Conservation (phyloP, 2,113 vertebrate species). For the Carassius auratus region DNA sequence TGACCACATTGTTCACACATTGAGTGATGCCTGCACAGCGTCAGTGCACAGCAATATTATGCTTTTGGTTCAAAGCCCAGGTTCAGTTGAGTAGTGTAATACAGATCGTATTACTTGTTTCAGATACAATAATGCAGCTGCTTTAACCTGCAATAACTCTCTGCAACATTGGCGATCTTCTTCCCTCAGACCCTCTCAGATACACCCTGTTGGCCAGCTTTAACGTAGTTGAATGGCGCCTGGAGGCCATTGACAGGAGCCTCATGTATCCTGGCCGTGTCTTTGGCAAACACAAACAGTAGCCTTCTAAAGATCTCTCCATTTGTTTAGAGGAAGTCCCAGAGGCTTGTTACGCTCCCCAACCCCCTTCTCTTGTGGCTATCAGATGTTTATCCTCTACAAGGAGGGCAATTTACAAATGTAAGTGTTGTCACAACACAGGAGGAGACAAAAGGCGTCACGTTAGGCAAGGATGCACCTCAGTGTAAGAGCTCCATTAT, state of each 20-base stretch:
- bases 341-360: slow-evolving; percentile 45
- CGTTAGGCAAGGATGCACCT: slow-evolving; percentile 47
- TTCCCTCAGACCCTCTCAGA: neutral
- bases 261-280: slow-evolving; percentile 44
- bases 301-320: slow-evolving; percentile 53
- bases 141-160: slow-evolving; percentile 27
- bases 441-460: slow-evolving; percentile 50
- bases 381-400: slow-evolving; percentile 55
- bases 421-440: slow-evolving; percentile 58
- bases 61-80: slow-evolving; percentile 40
- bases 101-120: slow-evolving; percentile 16
- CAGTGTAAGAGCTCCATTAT: slow-evolving; percentile 33
- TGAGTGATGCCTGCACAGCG: slow-evolving; percentile 47
- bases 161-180: slow-evolving; percentile 12
- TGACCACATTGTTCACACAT: slow-evolving; percentile 52
- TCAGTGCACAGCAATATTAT: slow-evolving; percentile 32
- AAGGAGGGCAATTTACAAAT: slow-evolving; percentile 54
- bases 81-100: slow-evolving; percentile 27
- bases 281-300: slow-evolving; percentile 54
- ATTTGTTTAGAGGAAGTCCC: slow-evolving; percentile 55
- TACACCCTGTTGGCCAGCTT: slow-evolving; percentile 10
- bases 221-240: slow-evolving; percentile 30
- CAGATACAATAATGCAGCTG: slow-evolving; percentile 18
- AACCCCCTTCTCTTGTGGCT: slow-evolving; percentile 51
- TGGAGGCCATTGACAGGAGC: slow-evolving; percentile 45